Conservation (phyloP, 2,113 vertebrate genomes). For the Anseranas semipalmata region DNA sequence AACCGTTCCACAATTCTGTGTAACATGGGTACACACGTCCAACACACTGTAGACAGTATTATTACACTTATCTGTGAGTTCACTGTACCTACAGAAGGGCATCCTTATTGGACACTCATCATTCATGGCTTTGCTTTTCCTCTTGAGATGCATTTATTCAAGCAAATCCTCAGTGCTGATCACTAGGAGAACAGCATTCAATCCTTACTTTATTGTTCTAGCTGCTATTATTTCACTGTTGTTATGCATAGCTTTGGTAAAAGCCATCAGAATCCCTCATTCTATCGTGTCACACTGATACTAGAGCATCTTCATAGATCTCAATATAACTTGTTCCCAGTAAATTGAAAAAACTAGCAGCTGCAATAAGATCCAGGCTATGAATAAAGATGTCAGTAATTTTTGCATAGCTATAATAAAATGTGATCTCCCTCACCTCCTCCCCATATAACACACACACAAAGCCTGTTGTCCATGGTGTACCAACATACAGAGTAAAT, state of each 20-base stretch:
- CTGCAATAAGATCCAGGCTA: not conserved
- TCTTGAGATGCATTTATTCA: not conserved
- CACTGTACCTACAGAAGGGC: not conserved
- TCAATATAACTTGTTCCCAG: not conserved
- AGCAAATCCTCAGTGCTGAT: not conserved
- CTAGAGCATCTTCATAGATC: not conserved
- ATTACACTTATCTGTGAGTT: not conserved
- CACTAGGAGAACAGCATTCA: not conserved
- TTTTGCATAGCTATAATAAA: not conserved
- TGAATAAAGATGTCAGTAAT: not conserved
- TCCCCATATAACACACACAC: not conserved
- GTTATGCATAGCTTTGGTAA: constrained; percentile 11
- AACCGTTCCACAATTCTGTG: not conserved
- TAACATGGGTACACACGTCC: not conserved
- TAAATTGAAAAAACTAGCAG: constrained; percentile 18
- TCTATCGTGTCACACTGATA: not conserved
- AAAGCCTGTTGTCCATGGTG: not conserved
- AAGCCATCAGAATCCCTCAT: constrained; percentile 36
- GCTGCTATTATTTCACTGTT: not conserved
- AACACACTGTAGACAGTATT: not conserved
- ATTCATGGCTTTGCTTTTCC: not conserved
- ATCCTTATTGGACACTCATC: not conserved
- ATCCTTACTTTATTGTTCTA: not conserved
- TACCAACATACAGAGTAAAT: not conserved
- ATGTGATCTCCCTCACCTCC: not conserved